Conservation (phyloP, 2,113 vertebrate genomes). For the Glaucidium brasilianum region DNA sequence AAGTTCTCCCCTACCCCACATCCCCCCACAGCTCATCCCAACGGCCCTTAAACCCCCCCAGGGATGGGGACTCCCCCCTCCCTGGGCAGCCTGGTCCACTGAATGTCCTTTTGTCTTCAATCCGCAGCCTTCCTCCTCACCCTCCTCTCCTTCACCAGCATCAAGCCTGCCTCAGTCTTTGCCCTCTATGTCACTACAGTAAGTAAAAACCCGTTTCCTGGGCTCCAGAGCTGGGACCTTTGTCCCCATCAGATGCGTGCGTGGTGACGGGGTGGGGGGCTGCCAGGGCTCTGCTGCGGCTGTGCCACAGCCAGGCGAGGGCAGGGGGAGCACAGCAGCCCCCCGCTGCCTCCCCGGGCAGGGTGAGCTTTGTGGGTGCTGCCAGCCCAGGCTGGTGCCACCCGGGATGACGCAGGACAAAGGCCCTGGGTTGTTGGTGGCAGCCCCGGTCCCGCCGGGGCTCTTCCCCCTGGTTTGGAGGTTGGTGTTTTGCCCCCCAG, state of each 20-base stretch:
- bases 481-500: not conserved
- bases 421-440: not conserved
- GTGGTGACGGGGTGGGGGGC: not conserved
- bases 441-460: not conserved
- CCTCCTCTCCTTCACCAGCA: conserved; percentile 55
- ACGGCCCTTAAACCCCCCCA: no score
- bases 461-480: no score
- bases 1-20: no score
- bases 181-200: conserved; percentile 73
- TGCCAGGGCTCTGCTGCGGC: not conserved
- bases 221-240: not conserved
- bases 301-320: not conserved
- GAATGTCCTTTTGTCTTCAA: not conserved
- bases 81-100: no score
- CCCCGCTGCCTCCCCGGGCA: not conserved
- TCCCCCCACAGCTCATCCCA: no score
- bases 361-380: not conserved
- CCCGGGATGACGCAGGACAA: not conserved
- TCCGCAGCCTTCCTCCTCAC: conserved; percentile 76
- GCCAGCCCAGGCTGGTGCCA: not conserved
- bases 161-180: conserved; percentile 57
- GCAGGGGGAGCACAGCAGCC: not conserved
- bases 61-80: no score
- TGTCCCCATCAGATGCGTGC: not conserved
- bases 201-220: not conserved